phyloP scores from a whole-genome alignment of 2,888 invertebrate species.

The Drosophila robusta region DNA sequence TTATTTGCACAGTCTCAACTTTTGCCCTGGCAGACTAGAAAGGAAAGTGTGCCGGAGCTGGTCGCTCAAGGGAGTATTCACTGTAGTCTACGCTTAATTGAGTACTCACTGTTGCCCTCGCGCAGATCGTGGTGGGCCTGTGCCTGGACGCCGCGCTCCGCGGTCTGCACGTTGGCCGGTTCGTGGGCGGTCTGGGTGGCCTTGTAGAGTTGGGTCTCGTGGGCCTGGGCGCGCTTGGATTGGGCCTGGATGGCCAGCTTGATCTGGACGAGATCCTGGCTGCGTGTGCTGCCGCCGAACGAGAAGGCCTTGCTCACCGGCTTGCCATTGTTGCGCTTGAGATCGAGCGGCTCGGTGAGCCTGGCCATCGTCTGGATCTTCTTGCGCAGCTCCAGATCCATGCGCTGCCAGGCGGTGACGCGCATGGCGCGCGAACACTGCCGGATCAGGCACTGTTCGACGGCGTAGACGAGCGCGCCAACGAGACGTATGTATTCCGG shows the following conservation, averaged over 20 bases:
- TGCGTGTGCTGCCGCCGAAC: constrained; percentile 84
- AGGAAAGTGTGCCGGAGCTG: too few relatives aligned
- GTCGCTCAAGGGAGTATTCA: too few relatives aligned
- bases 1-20: too few relatives aligned
- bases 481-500: constrained; percentile 87
- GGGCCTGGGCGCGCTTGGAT: constrained; percentile 83
- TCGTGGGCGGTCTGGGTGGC: constrained; percentile 83
- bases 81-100: too few relatives aligned
- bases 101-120: constrained; percentile 77
- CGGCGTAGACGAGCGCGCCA: constrained; percentile 88
- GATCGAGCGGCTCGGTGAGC: constrained; percentile 84
- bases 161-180: constrained; percentile 64
- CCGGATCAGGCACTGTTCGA: constrained; percentile 90
- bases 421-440: constrained; percentile 89
- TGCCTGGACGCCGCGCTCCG: constrained; percentile 50
- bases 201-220: constrained; percentile 83
- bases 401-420: constrained; percentile 88
- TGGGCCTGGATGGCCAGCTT: constrained; percentile 85
- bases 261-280: constrained; percentile 85
- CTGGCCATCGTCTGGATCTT: constrained; percentile 89
- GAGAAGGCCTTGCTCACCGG: constrained; percentile 83
- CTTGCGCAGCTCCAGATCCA: constrained; percentile 88
- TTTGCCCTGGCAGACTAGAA: too few relatives aligned
- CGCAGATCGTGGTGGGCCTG: constrained; percentile 81
- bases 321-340: constrained; percentile 78